A percentile compares a stretch with the other conserved stretches of the same genome.
These are phyloP conservation scores for Acronicta leporina DNA, from an alignment of 2,888 invertebrate genomes.

Conservation along the genomic window DNA sequence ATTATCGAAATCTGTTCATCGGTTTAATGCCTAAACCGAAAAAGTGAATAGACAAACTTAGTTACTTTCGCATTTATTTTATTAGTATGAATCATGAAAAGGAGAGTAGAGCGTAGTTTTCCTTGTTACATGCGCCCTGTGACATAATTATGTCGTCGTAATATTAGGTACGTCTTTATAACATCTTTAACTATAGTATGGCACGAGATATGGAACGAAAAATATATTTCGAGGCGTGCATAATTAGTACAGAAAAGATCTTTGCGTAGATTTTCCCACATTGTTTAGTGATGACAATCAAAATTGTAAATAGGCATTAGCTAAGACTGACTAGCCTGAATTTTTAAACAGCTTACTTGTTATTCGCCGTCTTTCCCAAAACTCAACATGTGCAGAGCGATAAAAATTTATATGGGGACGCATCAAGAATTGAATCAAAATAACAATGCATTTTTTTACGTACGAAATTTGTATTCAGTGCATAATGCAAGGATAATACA, in stretches of 20 bases:
- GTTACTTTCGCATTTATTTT: too few relatives aligned
- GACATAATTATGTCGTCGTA: too few relatives aligned
- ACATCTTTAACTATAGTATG: too few relatives aligned
- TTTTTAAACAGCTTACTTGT: conserved; percentile 43
- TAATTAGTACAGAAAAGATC: conserved; percentile 16
- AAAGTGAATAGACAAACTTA: too few relatives aligned
- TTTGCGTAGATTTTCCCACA: conserved; percentile 17
- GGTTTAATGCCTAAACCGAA: too few relatives aligned
- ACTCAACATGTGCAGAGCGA: conserved; percentile 60
- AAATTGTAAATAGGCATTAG: conserved; percentile 51
- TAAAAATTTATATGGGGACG: conserved; percentile 76
- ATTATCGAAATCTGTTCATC: too few relatives aligned
- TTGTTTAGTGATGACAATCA: conserved; percentile 22
- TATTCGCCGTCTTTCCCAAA: conserved; percentile 45
- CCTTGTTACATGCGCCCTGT: too few relatives aligned
- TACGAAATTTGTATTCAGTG: conserved; percentile 80
- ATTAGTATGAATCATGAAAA: too few relatives aligned
- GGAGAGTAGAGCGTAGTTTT: too few relatives aligned
- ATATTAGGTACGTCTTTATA: too few relatives aligned
- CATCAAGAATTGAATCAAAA: conserved; percentile 77
- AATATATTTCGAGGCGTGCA: too few relatives aligned
- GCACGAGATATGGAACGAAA: too few relatives aligned
- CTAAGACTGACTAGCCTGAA: conserved; percentile 37
- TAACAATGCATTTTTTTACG: conserved; percentile 78
- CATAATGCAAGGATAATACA: conserved; percentile 79